Conservation (phyloP, 1,140 invertebrate genomes). For the Drosophila truncata region DNA sequence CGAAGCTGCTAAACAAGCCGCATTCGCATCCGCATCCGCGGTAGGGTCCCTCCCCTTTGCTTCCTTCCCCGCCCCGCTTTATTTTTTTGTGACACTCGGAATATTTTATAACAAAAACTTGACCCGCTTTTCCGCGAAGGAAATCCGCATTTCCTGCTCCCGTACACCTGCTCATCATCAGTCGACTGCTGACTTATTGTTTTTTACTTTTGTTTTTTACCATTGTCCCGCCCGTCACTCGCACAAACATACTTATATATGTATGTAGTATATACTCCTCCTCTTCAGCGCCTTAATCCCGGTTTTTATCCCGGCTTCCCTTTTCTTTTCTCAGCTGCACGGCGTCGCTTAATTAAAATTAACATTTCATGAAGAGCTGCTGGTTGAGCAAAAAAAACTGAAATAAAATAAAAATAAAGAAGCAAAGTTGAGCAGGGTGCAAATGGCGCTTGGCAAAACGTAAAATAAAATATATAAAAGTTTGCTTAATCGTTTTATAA, state of each 20-base stretch:
- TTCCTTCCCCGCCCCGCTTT: slow-evolving; percentile 36
- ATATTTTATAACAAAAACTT: slow-evolving; percentile 83
- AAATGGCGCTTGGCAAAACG: slow-evolving; percentile 18
- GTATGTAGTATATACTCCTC: neutral
- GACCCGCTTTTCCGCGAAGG: slow-evolving; percentile 67
- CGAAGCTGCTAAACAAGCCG: slow-evolving; percentile 51
- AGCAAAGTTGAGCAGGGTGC: slow-evolving; percentile 4
- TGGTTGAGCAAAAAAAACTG: slow-evolving; percentile 24
- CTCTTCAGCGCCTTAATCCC: slow-evolving; percentile 1
- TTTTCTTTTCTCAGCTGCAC: slow-evolving; percentile 41
- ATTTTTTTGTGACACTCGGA: slow-evolving; percentile 71
- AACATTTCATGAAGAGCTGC: slow-evolving; percentile 73
- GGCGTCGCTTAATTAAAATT: slow-evolving; percentile 76
- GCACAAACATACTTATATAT: neutral
- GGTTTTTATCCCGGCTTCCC: slow-evolving; percentile 6
- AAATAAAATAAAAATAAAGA: slow-evolving; percentile 6
- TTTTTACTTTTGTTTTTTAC: slow-evolving; percentile 56
- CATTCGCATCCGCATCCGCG: slow-evolving; percentile 20
- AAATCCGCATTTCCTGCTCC: slow-evolving; percentile 44
- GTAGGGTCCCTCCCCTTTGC: neutral
- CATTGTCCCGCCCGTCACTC: slow-evolving; percentile 10
- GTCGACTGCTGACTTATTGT: slow-evolving; percentile 29
- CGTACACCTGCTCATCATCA: slow-evolving; percentile 30
- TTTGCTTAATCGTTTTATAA: slow-evolving; percentile 59
- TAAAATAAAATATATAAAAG: slow-evolving; percentile 41